These are phyloP conservation scores for Myotis vivesi DNA, from an alignment of 2,797 vertebrate species.

Conservation along the genomic window DNA sequence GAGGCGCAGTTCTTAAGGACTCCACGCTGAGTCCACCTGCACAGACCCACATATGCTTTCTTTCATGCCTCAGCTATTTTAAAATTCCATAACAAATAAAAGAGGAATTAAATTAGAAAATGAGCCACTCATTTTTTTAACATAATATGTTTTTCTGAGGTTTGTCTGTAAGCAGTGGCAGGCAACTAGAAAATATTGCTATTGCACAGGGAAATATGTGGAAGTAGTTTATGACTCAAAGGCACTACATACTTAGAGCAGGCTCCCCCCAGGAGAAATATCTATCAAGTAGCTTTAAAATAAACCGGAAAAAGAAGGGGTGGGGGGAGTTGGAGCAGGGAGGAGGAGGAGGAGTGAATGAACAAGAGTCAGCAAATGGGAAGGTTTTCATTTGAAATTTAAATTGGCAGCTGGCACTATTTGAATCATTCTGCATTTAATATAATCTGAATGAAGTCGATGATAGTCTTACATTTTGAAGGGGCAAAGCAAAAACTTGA, in stretches of 20 bases:
- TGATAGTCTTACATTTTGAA: constrained; percentile 51
- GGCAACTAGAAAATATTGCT: background rate
- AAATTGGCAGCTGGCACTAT: constrained; percentile 72
- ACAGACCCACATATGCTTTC: background rate
- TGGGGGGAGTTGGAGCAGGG: background rate
- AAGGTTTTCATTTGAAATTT: constrained; percentile 73
- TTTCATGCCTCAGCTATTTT: background rate
- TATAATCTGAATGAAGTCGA: constrained; percentile 69
- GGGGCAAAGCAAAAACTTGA: constrained; percentile 58
- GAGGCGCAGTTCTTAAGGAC: background rate
- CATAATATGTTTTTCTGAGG: background rate
- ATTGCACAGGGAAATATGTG: background rate
- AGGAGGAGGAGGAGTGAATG: constrained; percentile 17
- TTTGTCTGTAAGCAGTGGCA: background rate
- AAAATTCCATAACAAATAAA: background rate
- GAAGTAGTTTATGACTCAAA: constrained; percentile 51
- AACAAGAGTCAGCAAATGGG: constrained; percentile 67
- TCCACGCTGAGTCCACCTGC: background rate
- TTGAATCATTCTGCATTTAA: constrained; percentile 70
- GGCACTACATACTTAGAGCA: background rate
- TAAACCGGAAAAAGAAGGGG: constrained; percentile 44
- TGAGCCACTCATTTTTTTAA: background rate
- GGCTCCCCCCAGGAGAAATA: constrained; percentile 59
- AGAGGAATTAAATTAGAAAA: constrained; percentile 11
- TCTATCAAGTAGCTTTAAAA: constrained; percentile 58